These are phyloP conservation scores for Xestobium rufovillosum DNA, from an alignment of 2,888 invertebrate species.

Conservation along the genomic window DNA sequence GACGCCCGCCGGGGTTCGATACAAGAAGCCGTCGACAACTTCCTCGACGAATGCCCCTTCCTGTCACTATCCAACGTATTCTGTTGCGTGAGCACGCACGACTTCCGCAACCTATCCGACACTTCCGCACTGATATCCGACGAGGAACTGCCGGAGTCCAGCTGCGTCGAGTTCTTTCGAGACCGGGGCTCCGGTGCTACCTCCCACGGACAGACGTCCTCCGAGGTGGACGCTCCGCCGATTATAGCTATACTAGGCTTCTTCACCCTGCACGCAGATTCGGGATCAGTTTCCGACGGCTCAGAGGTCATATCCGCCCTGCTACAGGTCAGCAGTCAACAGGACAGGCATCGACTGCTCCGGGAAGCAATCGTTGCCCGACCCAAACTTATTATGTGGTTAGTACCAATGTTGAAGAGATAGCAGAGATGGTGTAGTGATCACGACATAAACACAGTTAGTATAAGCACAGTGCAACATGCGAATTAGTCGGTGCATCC, in stretches of 20 bases:
- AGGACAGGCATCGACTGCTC: too few species aligned
- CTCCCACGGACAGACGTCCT: slow-evolving; percentile 56
- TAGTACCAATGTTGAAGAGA: too few species aligned
- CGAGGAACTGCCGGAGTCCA: slow-evolving; percentile 67
- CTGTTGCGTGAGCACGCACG: slow-evolving; percentile 57
- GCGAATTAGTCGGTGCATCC: too few species aligned
- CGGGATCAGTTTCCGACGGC: slow-evolving; percentile 12
- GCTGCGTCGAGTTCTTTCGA: slow-evolving; percentile 47
- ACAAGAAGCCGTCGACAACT: slow-evolving; percentile 36
- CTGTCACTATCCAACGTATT: slow-evolving; percentile 57
- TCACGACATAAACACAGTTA: too few species aligned
- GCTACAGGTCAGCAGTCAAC: too few species aligned
- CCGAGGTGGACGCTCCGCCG: slow-evolving; percentile 43
- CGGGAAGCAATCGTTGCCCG: too few species aligned
- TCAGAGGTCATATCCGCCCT: not conserved
- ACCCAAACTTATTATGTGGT: too few species aligned
- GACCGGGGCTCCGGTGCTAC: slow-evolving; percentile 27
- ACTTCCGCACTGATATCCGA: slow-evolving; percentile 61
- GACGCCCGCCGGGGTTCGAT: slow-evolving; percentile 40
- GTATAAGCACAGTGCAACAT: too few species aligned
- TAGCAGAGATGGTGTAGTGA: too few species aligned
- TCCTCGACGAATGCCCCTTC: slow-evolving; percentile 18
- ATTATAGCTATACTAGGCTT: slow-evolving; percentile 40
- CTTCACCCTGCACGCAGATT: slow-evolving; percentile 35
- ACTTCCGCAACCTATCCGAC: slow-evolving; percentile 54